Evolutionary conservation across 2,113 vertebrate genomes (phyloP), one percentile per base, ranked within the genome.

Genomic region (Tragelaphus buxtoni): DNA sequence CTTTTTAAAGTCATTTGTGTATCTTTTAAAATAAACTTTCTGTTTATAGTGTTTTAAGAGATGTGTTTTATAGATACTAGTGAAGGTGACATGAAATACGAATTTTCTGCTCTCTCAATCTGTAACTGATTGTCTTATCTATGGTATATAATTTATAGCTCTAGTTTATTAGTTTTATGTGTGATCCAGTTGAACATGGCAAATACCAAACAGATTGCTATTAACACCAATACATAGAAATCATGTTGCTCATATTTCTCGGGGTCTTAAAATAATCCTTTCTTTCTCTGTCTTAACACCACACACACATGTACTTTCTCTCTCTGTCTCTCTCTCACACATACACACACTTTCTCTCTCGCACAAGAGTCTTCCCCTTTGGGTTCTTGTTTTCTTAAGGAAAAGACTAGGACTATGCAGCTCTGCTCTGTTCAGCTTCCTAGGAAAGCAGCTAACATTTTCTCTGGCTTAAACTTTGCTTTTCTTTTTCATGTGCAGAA

Each of bases 1-100:
- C 83, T 86, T 81, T 63, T 88, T 65, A 35, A 95, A 88, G 24
- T 88, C 65, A 42, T 84, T 88, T 90, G 17, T 90, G 0, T 88
- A 80, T 74, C 58, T 95, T 96, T 93, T 96, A 88, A 97, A 94
- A 80, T 92, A 93, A 90, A 81, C 14, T 4, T 95, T 3, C 88
- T 86, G 17, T 69, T 96, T 90, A 79, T 47, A 42, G 13, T 88
- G 65, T 95, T 24, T 51, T 94, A 80, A 94, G 61, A 95, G 94
- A 56, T 87, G 12, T 63, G 30, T 92, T 81, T 81, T 86, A 55
- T 92, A 87, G 82, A 49, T 89, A 28, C 35, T 91, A 89, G 32
- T 88, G 47, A 96, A 86, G 9, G 20, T 94, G 39, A 79, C 51
- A 51, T 80, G n/a, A 32, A 49, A 7, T 91, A 17, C 80, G 79